Evolutionary conservation across 1,140 invertebrate genomes (phyloP), one percentile per base, ranked within the genome.

Genomic region (Bombus confusus): DNA sequence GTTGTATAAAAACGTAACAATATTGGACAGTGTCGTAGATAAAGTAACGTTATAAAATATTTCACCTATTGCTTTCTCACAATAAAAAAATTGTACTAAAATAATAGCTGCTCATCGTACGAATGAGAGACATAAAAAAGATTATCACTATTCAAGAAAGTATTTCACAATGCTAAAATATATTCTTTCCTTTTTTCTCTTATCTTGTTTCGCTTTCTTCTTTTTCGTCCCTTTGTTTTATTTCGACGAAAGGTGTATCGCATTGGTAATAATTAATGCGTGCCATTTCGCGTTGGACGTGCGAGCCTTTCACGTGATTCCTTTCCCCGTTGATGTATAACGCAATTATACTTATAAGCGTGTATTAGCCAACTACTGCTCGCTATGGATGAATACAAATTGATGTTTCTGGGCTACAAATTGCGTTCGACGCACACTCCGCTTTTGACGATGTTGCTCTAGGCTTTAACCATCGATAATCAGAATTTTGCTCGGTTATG

Each of bases 331-430:
- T 83, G 81, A 83, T 77, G 81, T 57, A 83, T 83, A 34, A 28
- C 6, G 73, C 81, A 83, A 83, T 83, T 83, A 83, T n/a, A 68
- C 77, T 79, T 79, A 47, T 57, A 68, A 77, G 52, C 22, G 62
- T 25, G 43, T 75, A 83, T 76, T 83, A 83, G 41, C 34, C 31
- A 41, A 68, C 43, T 76, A 83, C 47, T 39, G 81, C 59, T 52
- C 59, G 28, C 75, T 59, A 28, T 28, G 41, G 59, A 83, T 68
- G 66, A 72, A 80, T 80, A 72, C 47, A 62, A 57, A 80, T 80
- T 59, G 34, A 39, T 64, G 78, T 37, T 69, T 39, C 39, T 12
- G 43, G 34, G 13, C 31, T 52, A 43, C 62, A 68, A 47, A 68
- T 69, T 69, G n/a, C 41, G 9, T 78, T 43, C 75, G 37, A 41